A percentile compares a stretch with the other conserved stretches of the same genome.
These are phyloP conservation scores for Cataglyphis livida DNA, from an alignment of 2,888 invertebrate genomes.

Conservation along the genomic window DNA sequence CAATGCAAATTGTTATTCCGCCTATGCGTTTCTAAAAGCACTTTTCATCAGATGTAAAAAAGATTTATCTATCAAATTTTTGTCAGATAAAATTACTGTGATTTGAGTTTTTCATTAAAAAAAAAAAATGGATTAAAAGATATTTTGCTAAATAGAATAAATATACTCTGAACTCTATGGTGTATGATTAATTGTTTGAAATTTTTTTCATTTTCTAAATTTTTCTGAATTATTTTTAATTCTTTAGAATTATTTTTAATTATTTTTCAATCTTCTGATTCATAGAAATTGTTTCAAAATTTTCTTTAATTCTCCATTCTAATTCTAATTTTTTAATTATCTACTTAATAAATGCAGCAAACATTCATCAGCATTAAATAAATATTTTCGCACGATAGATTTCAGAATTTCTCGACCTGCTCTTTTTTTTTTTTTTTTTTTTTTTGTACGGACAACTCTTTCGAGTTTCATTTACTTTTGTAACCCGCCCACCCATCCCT, in stretches of 20 bases:
- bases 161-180: background rate
- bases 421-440: background rate
- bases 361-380: conserved; percentile 4
- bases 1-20: conserved; percentile 35
- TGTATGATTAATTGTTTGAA: conserved; percentile 4
- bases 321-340: background rate
- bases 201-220: background rate
- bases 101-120: conserved; percentile 8
- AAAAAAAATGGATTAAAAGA: conserved; percentile 26
- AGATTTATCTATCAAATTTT: conserved; percentile 12
- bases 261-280: too few relatives aligned
- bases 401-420: background rate
- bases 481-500: background rate
- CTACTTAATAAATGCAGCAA: conserved; percentile 12
- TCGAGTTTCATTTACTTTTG: conserved; percentile 19
- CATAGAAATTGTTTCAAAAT: too few relatives aligned
- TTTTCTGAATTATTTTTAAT: too few relatives aligned
- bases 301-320: too few relatives aligned
- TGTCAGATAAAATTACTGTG: conserved; percentile 12
- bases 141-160: conserved; percentile 4
- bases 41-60: conserved; percentile 16
- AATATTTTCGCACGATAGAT: background rate
- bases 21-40: background rate
- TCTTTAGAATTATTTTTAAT: too few relatives aligned
- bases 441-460: background rate